Percentiles rank a stretch among this genome's conserved stretches.
phyloP scores from a whole-genome alignment of 2,797 vertebrate species.

The Lagorchestes hirsutus region DNA sequence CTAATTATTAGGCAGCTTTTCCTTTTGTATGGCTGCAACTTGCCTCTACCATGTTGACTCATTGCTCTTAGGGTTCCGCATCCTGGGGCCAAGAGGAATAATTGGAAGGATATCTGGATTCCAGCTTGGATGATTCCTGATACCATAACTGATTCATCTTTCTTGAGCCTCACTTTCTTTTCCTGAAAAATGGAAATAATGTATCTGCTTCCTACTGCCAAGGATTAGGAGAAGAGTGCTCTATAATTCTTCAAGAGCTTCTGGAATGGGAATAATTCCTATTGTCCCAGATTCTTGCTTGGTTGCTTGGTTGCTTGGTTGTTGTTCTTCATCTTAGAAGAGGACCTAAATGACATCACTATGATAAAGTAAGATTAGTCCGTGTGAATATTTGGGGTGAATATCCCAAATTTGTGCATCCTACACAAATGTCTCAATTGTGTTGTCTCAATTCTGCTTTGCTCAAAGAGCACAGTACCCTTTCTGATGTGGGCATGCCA shows the following conservation, averaged over 20 bases:
- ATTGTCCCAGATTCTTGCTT: not conserved
- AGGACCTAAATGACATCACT: too few species aligned
- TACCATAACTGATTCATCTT: not conserved
- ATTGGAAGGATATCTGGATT: not conserved
- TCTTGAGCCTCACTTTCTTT: not conserved
- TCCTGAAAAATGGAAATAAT: not conserved
- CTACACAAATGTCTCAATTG: too few species aligned
- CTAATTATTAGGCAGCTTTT: not conserved
- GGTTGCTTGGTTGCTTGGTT: too few species aligned
- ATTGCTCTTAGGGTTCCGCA: not conserved
- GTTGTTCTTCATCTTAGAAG: too few species aligned
- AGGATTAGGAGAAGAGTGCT: not conserved
- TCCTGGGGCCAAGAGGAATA: not conserved
- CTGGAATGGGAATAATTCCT: not conserved
- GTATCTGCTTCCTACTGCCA: not conserved
- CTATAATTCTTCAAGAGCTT: not conserved
- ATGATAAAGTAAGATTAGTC: too few species aligned
- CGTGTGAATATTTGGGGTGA: too few species aligned
- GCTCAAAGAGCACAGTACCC: too few species aligned
- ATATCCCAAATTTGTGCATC: too few species aligned
- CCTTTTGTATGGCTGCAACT: not conserved
- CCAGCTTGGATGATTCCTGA: not conserved
- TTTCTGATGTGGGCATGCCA: too few species aligned
- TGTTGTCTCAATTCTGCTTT: too few species aligned
- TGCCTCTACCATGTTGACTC: not conserved